Base-by-base conservation (phyloP, 2,797 vertebrate genomes). In the Myotis pilosus region DNA sequence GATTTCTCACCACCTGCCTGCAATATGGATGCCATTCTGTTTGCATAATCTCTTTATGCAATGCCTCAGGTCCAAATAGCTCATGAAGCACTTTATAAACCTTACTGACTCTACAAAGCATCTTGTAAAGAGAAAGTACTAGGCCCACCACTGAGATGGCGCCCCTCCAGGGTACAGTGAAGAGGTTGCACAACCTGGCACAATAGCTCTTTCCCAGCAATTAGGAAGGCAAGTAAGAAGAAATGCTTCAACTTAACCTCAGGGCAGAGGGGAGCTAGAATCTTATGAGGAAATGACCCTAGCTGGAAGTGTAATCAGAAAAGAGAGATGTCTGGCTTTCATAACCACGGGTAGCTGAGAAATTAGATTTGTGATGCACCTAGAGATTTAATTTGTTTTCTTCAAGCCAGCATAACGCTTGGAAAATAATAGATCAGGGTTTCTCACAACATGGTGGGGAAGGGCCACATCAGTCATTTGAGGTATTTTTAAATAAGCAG, bases 301-400 rank as follows among this genome's bases (percentile, higher is more conserved):
- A 30, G 92, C 64, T 97, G 66, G 60, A 92, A 96, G 88, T 64
- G 41, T 88, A 96, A 95, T 93, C 82, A 94, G 91, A 90, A 96
- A 87, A 94, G 82, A 95, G 87, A 96, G 75, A 83, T 68, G 38
- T 44, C 75, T 79, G 44, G 79, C 41, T 96, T 96, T 96, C 75
- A 69, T 95, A 96, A 96, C 66, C 53, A 93, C 1, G 1, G 83
- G 36, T 74, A 92, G 93, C 74, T n/a, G 19, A 95, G 60, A 94
- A 92, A 94, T 93, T 89, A 89, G 86, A 93, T 96, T 95, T 94
- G 55, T 89, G 92, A 72, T 30, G n/a, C 64, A 92, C 62, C 78
- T 95, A 86, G 92, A 96, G 75, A 94, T 94, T 91, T 89, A 80
- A 96, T 95, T 95, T 96, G 76, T 95, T 97, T 96, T 95, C 71